A percentile compares a stretch with the other conserved stretches of the same genome.
Conservation (phyloP, 1,140 invertebrate genomes). For the Sminthurides bifidus region DNA sequence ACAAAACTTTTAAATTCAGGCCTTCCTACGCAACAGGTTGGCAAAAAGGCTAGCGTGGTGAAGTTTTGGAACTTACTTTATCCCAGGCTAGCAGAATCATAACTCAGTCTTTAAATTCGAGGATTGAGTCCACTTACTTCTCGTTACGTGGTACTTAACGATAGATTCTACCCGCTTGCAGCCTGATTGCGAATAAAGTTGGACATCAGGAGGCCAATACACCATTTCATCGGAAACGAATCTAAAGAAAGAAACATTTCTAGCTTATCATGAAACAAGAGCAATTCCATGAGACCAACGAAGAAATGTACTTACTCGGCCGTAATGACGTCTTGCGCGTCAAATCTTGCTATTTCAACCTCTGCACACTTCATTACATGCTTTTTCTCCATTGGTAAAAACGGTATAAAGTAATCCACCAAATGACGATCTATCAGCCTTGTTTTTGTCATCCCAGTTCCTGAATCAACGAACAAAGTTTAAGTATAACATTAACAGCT, state of each 20-base stretch:
- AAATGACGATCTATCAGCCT: constrained; percentile 17
- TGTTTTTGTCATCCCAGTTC: constrained; percentile 18
- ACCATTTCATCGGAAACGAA: constrained; percentile 16
- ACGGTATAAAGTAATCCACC: constrained; percentile 27
- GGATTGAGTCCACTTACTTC: too few relatives aligned
- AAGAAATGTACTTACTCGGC: constrained; percentile 12
- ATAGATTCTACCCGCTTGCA: constrained; percentile 22
- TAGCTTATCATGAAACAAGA: neutral
- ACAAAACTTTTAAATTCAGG: neutral
- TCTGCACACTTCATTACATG: constrained; percentile 25
- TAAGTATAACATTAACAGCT: neutral
- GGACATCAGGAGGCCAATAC: constrained; percentile 24
- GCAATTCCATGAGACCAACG: neutral
- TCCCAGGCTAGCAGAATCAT: too few relatives aligned
- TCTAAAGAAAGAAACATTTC: constrained; percentile 4
- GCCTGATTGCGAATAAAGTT: constrained; percentile 25
- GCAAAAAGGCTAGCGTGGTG: neutral
- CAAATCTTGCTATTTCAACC: constrained; percentile 7
- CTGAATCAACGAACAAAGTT: neutral
- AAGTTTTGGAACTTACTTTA: neutral
- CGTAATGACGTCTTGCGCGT: neutral
- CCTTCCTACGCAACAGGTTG: neutral
- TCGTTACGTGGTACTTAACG: constrained; percentile 20
- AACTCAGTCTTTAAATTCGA: constrained; percentile 6
- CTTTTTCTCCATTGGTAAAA: constrained; percentile 22